These are phyloP conservation scores for Sarcophaga rosellei DNA, from an alignment of 2,888 invertebrate species.

Conservation along the genomic window DNA sequence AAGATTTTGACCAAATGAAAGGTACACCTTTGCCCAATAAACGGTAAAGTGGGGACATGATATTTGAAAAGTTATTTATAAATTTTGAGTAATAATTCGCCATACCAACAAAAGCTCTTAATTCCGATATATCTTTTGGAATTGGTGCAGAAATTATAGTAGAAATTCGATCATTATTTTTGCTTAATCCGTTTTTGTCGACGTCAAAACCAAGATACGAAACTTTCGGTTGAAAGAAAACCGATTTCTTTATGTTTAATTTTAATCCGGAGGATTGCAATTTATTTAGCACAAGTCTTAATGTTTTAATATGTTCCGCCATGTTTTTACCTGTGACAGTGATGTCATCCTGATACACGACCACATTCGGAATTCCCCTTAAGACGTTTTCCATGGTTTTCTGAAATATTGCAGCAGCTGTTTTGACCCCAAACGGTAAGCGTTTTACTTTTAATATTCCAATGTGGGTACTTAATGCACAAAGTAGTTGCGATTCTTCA, in stretches of 20 bases:
- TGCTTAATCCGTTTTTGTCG: slow-evolving; percentile 17
- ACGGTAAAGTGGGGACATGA: slow-evolving; percentile 51
- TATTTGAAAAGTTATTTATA: slow-evolving; percentile 62
- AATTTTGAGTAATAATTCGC: no score
- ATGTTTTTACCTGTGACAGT: slow-evolving; percentile 44
- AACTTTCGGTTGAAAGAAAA: slow-evolving; percentile 34
- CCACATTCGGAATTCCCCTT: slow-evolving; percentile 31
- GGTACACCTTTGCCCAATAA: slow-evolving; percentile 57
- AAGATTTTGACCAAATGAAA: slow-evolving; percentile 73
- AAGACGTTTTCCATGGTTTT: slow-evolving; percentile 55
- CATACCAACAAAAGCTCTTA: slow-evolving; percentile 48
- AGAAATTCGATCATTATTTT: background rate
- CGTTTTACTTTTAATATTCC: slow-evolving; percentile 35
- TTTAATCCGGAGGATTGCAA: slow-evolving; percentile 49
- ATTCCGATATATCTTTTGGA: slow-evolving; percentile 28
- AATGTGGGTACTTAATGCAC: slow-evolving; percentile 41
- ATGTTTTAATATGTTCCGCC: slow-evolving; percentile 24
- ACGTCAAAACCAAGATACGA: slow-evolving; percentile 34
- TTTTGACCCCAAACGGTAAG: slow-evolving; percentile 49
- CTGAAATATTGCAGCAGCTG: slow-evolving; percentile 56
- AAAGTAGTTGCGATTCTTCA: slow-evolving; percentile 41
- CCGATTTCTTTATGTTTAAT: slow-evolving; percentile 19
- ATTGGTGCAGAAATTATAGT: slow-evolving; percentile 27
- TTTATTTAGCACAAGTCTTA: slow-evolving; percentile 49
- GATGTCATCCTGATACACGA: slow-evolving; percentile 27